Evolutionary conservation across 1,140 invertebrate species (phyloP), one percentile per base, ranked within the genome.

Genomic region (Dreissena polymorpha): DNA sequence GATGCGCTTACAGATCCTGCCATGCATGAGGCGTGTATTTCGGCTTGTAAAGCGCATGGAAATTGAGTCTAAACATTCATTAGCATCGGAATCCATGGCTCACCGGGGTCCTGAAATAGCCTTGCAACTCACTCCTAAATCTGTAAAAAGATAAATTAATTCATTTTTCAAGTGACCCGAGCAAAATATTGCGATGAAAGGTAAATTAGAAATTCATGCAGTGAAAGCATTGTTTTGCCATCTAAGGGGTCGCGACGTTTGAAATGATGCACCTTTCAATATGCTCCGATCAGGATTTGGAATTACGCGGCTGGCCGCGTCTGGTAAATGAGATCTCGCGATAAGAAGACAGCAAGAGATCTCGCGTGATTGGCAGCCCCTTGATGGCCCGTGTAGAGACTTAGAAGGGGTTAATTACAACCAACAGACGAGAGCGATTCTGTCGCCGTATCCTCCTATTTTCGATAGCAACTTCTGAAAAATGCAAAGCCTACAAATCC

Each of bases 151-250:
- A 69, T 29, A 77, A 21, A 77, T 77, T 77, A 77, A 68, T 64
- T 53, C 64, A 21, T 27, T 78, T 69, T 78, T 27, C 50, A 78
- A 50, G 39, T 49, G 68, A 49, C 65, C 64, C 63, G 65, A 69
- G 27, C 50, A 50, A 29, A 78, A 57, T 50, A 25, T 49, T 50
- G 67, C 55, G 76, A 68, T 78, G 76, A 78, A 78, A 78, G 76
- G 49, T 78, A 78, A 78, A 78, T 78, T 78, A 78, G 76, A 70
- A 78, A 68, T 70, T 78, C 76, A 78, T 78, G 76, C 68, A 69
- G 76, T 57, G 76, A 69, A 29, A 49, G 10, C 53, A 53, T 63
- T 60, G 74, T 69, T 70, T 78, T 55, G 23, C 49, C 0, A 55
- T 57, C 65, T 69, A 29, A 55, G 69, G 50, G 50, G 76, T 50